Base-by-base conservation (phyloP, 2,888 invertebrate genomes). In the Alloscopus bannaensis region DNA sequence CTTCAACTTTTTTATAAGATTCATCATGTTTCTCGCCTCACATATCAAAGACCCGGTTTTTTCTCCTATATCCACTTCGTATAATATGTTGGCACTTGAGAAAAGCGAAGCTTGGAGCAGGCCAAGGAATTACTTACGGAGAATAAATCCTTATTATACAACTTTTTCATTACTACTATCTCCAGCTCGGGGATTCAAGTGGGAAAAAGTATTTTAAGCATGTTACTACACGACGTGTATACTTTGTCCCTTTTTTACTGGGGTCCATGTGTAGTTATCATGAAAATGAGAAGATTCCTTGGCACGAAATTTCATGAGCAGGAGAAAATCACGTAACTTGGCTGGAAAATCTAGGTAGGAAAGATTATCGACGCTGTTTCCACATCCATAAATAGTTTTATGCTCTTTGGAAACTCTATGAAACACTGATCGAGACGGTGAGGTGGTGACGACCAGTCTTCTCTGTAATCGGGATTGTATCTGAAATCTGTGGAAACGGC, bases 361-460 rank as follows among this genome's bases (percentile, higher is more conserved):
- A 59, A 40, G 40, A 60, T 60, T 60, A 60, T 60, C 60, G 40
- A 11, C 29, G 60, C 22, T 60, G 22, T n/a, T 40, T 40, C 40
- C 40, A 22, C 60, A 28, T 40, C 60, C 60, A 40, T 60, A 60
- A 60, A 60, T 60, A 60, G 22, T 60, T 60, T 60, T 60, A 60
- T 40, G 40, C 13, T n/a, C 24, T 36, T 60, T 36, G 60, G 29
- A 60, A 60, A 18, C 31, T 31, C 18, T 42, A 18, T 2, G n/a
- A n/a, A n/a, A n/a, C n/a, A n/a, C n/a, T n/a, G n/a, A n/a, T n/a
- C n/a, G n/a, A n/a, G n/a, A 22, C 4, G 24, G 6, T 36, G 36
- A 36, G 36, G 6, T 8, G 36, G 8, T 36, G 36, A 8, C 8
- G 6, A 36, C 36, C 13, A 36, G 52, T 52, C 45, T 45, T 4